These are phyloP conservation scores for Vanessa cardui DNA, from an alignment of 2,888 invertebrate genomes.

Conservation along the genomic window DNA sequence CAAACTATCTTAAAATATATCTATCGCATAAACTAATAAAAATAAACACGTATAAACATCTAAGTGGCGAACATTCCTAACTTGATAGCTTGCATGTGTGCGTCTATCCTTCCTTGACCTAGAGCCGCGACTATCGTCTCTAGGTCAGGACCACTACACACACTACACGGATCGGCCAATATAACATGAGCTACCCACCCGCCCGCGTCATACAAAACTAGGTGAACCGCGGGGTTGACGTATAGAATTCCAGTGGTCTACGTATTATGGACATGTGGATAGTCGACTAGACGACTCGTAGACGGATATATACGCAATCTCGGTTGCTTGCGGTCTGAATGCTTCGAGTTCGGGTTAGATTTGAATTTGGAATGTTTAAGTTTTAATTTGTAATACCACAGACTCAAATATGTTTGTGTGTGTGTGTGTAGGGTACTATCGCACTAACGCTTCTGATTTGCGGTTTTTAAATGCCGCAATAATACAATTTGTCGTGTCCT, in stretches of 20 bases:
- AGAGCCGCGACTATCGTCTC: slow-evolving; percentile 74
- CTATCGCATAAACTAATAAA: neutral
- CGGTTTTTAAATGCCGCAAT: neutral
- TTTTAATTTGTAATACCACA: slow-evolving; percentile 49
- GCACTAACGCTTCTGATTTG: neutral
- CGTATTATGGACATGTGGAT: slow-evolving; percentile 54
- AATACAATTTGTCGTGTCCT: neutral
- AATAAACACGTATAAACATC: slow-evolving; percentile 2
- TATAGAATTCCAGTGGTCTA: slow-evolving; percentile 55
- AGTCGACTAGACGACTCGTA: slow-evolving; percentile 73
- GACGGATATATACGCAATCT: slow-evolving; percentile 58
- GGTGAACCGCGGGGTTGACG: slow-evolving; percentile 45
- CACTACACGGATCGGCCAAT: slow-evolving; percentile 63
- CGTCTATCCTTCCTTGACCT: slow-evolving; percentile 82
- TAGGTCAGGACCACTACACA: slow-evolving; percentile 80
- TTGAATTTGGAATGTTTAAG: slow-evolving; percentile 50
- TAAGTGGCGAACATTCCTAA: slow-evolving; percentile 39
- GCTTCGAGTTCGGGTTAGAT: slow-evolving; percentile 46
- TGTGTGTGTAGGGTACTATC: neutral
- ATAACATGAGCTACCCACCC: slow-evolving; percentile 48
- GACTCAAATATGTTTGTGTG: too few species aligned
- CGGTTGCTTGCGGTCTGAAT: slow-evolving; percentile 43
- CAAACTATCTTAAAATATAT: neutral
- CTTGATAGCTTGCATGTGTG: slow-evolving; percentile 58
- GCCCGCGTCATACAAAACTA: slow-evolving; percentile 29